These are phyloP conservation scores for Nycticryphes semicollaris DNA, from an alignment of 2,113 vertebrate genomes.

Conservation along the genomic window DNA sequence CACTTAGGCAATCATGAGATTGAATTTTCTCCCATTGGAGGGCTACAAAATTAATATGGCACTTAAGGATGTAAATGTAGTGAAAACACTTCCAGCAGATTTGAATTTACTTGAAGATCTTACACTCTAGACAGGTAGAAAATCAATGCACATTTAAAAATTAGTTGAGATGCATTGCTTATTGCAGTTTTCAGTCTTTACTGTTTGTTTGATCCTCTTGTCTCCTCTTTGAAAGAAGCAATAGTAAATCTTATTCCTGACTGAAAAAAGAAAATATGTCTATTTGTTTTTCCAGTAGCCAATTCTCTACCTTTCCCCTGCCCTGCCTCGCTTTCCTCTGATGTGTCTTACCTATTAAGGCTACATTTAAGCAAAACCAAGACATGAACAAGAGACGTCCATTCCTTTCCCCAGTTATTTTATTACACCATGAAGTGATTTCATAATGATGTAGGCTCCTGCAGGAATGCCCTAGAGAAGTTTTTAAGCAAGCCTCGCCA, in stretches of 20 bases:
- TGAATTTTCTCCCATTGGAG: conserved; percentile 35
- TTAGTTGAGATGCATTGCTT: background rate
- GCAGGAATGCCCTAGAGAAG: background rate
- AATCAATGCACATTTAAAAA: background rate
- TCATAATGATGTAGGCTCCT: conserved; percentile 17
- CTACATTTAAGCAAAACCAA: background rate
- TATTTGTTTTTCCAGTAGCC: background rate
- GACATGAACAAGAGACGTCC: background rate
- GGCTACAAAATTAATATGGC: conserved; percentile 37
- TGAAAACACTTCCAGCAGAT: conserved; percentile 34
- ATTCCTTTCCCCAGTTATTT: background rate
- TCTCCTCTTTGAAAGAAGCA: background rate
- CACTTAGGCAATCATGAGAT: conserved; percentile 16
- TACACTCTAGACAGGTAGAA: background rate
- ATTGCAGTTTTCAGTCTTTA: background rate
- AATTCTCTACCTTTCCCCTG: background rate
- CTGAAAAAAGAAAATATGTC: background rate
- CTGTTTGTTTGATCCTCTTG: background rate
- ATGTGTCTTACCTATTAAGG: background rate
- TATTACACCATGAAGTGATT: background rate
- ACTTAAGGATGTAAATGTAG: conserved; percentile 35
- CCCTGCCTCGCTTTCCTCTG: background rate
- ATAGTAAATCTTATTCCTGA: background rate
- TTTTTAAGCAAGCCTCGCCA: background rate
- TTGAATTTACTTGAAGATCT: background rate